Evolutionary conservation across 2,888 invertebrate species (phyloP).

Genomic region (Erebia palarica): DNA sequence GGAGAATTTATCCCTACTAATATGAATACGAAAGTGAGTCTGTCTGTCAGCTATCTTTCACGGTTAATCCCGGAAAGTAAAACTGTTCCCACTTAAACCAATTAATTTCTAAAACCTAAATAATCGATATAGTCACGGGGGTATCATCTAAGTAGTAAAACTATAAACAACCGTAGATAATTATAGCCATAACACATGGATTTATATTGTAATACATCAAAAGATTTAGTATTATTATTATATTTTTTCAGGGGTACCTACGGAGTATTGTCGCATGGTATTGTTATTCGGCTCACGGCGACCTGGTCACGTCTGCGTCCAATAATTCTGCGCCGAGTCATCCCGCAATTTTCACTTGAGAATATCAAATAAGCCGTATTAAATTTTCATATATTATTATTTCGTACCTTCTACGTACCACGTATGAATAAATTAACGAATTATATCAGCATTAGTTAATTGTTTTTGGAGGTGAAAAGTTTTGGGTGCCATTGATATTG

Average conservation of each 20-base stretch:
- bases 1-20: too few relatives aligned
- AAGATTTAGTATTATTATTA: background rate
- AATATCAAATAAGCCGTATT: constrained; percentile 66
- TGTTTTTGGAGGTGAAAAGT: background rate
- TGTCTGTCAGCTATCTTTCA: too few relatives aligned
- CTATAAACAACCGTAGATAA: too few relatives aligned
- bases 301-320: constrained; percentile 69
- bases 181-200: constrained; percentile 3
- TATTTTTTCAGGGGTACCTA: constrained; percentile 33
- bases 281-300: constrained; percentile 69
- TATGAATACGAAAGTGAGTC: too few relatives aligned
- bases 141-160: too few relatives aligned
- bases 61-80: too few relatives aligned
- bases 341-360: constrained; percentile 68
- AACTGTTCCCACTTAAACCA: too few relatives aligned
- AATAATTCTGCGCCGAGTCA: constrained; percentile 76
- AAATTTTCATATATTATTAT: constrained; percentile 36
- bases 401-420: constrained; percentile 16
- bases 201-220: background rate
- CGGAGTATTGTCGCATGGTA: constrained; percentile 52
- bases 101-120: too few relatives aligned
- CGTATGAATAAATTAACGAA: constrained; percentile 24
- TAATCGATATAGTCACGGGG: too few relatives aligned
- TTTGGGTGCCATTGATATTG: background rate
- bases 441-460: constrained; percentile 5